Percentiles rank a stretch among this genome's conserved stretches.
These are phyloP conservation scores for Drosophila paulistorum DNA, from an alignment of 1,140 invertebrate species.

Conservation along the genomic window DNA sequence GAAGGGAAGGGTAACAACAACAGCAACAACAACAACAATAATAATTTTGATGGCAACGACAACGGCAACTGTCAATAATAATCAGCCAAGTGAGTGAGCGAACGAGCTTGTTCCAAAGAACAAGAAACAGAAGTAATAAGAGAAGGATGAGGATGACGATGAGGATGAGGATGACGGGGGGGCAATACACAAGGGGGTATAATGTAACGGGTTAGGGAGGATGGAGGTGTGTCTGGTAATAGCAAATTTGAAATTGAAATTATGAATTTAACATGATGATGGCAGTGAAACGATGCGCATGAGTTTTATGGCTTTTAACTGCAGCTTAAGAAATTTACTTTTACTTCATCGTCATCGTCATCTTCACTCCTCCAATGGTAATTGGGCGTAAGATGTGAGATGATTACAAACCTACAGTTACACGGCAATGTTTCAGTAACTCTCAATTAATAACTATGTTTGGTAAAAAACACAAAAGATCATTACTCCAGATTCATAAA, in stretches of 20 bases:
- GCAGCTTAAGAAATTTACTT: constrained; percentile 76
- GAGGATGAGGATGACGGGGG: neutral
- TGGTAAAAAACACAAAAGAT: too few relatives aligned
- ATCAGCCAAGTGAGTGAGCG: constrained; percentile 53
- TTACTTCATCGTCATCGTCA: constrained; percentile 10
- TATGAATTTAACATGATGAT: constrained; percentile 72
- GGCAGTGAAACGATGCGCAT: constrained; percentile 61
- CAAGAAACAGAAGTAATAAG: neutral
- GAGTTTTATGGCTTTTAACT: constrained; percentile 79
- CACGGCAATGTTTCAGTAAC: neutral
- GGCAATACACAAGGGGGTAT: constrained; percentile 1
- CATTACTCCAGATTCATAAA: neutral
- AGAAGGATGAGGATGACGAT: too few relatives aligned
- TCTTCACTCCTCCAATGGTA: constrained; percentile 26
- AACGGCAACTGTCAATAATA: constrained; percentile 75
- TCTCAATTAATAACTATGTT: constrained; percentile 9
- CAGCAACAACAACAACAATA: constrained; percentile 53
- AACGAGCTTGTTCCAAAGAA: constrained; percentile 18
- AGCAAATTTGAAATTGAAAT: constrained; percentile 77
- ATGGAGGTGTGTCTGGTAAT: constrained; percentile 49
- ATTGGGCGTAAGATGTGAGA: constrained; percentile 49
- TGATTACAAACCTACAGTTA: neutral
- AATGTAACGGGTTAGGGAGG: neutral
- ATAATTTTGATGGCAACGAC: constrained; percentile 39
- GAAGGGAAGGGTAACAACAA: constrained; percentile 45